phyloP scores from a whole-genome alignment of 2,113 vertebrate genomes.

The Symphodus melops region DNA sequence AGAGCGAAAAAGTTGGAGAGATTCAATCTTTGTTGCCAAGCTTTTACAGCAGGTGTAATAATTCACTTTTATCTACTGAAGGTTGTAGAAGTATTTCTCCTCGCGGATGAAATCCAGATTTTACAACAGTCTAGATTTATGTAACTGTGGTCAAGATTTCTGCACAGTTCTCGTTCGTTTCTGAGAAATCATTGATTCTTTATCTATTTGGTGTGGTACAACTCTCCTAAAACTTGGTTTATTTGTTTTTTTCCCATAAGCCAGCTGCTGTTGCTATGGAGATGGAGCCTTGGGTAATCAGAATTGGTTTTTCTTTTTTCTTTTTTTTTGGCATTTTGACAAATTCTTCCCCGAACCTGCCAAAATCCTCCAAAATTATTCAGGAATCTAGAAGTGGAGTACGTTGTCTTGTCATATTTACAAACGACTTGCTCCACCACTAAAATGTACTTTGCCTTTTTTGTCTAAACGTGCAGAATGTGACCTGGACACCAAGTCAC shows the following conservation, averaged over 20 bases:
- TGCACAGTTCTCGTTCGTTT: not conserved
- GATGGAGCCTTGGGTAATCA: not conserved
- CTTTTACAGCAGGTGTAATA: conserved; percentile 14
- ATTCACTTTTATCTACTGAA: conserved; percentile 13
- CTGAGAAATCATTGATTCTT: not conserved
- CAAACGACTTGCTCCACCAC: no score
- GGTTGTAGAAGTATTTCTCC: not conserved
- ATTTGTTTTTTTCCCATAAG: not conserved
- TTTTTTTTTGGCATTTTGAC: not conserved
- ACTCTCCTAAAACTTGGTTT: not conserved
- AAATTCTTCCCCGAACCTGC: not conserved
- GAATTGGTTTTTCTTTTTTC: no score
- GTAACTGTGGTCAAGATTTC: conserved; percentile 1
- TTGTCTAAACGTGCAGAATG: no score
- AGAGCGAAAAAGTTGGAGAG: conserved; percentile 2
- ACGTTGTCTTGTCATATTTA: no score
- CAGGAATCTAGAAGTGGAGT: not conserved
- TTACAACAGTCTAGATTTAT: not conserved
- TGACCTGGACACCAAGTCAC: no score
- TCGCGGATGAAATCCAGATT: not conserved
- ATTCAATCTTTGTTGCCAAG: conserved; percentile 10
- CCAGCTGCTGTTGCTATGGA: not conserved
- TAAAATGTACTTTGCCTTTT: no score
- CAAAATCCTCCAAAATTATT: not conserved
- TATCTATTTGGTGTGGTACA: not conserved